Evolutionary conservation across 1,140 invertebrate species (phyloP), one percentile per base, ranked within the genome.

Genomic region (Rhynchophorus ferrugineus): DNA sequence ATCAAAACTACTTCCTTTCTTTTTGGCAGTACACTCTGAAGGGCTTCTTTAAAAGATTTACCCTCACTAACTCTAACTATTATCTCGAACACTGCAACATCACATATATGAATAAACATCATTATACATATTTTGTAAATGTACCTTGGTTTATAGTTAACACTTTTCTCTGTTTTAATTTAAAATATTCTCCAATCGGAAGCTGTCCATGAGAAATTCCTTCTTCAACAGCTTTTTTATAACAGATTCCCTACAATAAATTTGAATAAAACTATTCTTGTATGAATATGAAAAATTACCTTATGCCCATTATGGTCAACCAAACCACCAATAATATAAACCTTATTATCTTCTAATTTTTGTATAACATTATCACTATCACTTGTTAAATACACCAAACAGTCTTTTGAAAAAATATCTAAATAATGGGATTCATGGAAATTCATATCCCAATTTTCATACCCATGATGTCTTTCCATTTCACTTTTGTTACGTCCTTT

Each of bases 241-340:
- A 80, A 69, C 91, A 96, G 13, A 95, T 66, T 3, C 93, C 92
- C 84, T 89, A 68, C 54, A 76, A 75, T 16, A 17, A 56, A 49
- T 5, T 36, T 48, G 39, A 20, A 51, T 38, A 60, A 29, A 20
- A 33, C 43, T 18, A 37, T 43, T 43, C 44, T 47, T 3, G 33
- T 42, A 46, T 11, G n/a, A 2, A 13, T 3, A 45, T 33, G 1
- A 7, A 45, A 39, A 56, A 43, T 53, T 69, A 90, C 89, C 77
- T 98, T 98, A 60, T 95, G 84, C 58, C 83, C 77, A 75, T 98
- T 98, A 68, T 98, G 95, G 75, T 99, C 96, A 0, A 99, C 92
- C 13, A 99, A 73, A 42, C 95, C 96, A 36, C 96, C 95, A 71
- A 98, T 98, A 34, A 98, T 81, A 65, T 97, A 98, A 35, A 85